Conservation (phyloP, 2,797 vertebrate species). For the Hemibagrus guttatus region DNA sequence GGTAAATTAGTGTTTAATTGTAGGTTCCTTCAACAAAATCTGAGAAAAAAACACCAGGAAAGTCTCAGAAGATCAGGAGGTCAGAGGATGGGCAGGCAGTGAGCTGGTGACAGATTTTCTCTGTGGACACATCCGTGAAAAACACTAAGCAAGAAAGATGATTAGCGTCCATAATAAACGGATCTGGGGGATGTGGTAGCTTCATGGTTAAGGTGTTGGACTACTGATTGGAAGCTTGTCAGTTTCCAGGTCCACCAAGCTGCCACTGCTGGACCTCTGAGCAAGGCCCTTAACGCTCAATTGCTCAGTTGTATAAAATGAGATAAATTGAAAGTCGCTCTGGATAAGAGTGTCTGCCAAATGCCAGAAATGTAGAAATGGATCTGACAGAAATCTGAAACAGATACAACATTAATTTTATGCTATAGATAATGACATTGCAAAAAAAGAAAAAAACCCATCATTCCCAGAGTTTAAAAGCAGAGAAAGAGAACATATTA, state of each 20-base stretch:
- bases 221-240: too few species aligned
- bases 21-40: not conserved
- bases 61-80: constrained; percentile 48
- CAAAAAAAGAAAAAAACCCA: too few species aligned
- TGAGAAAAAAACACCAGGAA: not conserved
- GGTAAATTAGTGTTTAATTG: not conserved
- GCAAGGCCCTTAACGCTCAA: too few species aligned
- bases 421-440: not conserved
- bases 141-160: constrained; percentile 62
- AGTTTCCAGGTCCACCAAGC: too few species aligned
- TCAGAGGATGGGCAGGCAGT: constrained; percentile 63
- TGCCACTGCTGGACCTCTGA: too few species aligned
- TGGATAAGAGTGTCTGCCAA: too few species aligned
- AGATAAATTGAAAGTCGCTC: too few species aligned
- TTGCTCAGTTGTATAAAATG: too few species aligned
- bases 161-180: constrained; percentile 46
- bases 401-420: not conserved
- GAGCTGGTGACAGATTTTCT: constrained; percentile 62
- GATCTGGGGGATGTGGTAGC: not conserved
- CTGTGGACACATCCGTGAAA: constrained; percentile 58
- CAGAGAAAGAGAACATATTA: not conserved
- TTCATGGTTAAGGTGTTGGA: too few species aligned
- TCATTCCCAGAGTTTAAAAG: not conserved
- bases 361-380: too few species aligned
- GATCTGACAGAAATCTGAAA: not conserved